These are phyloP conservation scores for Eonycteris spelaea DNA, from an alignment of 2,113 vertebrate species.

Conservation along the genomic window DNA sequence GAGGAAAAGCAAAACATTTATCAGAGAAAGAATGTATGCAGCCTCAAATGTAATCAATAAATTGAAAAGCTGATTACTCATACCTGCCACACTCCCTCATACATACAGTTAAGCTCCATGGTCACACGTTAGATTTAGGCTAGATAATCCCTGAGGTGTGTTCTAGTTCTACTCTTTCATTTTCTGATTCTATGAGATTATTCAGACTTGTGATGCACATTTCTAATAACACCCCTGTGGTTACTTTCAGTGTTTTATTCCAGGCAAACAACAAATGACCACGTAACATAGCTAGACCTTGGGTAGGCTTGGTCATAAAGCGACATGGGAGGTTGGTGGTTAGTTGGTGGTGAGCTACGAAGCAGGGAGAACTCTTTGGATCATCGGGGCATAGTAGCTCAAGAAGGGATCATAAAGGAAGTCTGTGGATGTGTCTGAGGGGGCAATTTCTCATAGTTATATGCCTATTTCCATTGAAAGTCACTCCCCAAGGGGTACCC, in stretches of 20 bases:
- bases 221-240: not conserved
- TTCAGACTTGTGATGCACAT: not conserved
- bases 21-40: not conserved
- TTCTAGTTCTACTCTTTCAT: not conserved
- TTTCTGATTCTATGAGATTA: slow-evolving; percentile 25
- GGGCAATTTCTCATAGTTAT: not conserved
- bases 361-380: not conserved
- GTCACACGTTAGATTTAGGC: slow-evolving; percentile 7
- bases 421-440: not conserved
- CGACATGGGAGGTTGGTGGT: not conserved
- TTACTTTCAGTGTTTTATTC: slow-evolving; percentile 28
- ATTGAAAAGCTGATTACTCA: not conserved
- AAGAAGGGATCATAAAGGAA: not conserved
- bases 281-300: slow-evolving; percentile 1
- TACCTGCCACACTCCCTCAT: not conserved
- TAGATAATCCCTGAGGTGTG: slow-evolving; percentile 13
- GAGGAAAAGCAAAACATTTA: slow-evolving; percentile 20
- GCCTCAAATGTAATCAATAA: not conserved
- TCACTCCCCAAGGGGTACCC: not conserved
- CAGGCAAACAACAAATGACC: slow-evolving; percentile 19
- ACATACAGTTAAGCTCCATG: not conserved
- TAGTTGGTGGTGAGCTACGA: not conserved
- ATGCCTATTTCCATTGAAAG: slow-evolving; percentile 16
- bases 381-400: not conserved
- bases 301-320: not conserved